phyloP scores from a whole-genome alignment of 2,797 vertebrate genomes.

The Myioborus miniatus region DNA sequence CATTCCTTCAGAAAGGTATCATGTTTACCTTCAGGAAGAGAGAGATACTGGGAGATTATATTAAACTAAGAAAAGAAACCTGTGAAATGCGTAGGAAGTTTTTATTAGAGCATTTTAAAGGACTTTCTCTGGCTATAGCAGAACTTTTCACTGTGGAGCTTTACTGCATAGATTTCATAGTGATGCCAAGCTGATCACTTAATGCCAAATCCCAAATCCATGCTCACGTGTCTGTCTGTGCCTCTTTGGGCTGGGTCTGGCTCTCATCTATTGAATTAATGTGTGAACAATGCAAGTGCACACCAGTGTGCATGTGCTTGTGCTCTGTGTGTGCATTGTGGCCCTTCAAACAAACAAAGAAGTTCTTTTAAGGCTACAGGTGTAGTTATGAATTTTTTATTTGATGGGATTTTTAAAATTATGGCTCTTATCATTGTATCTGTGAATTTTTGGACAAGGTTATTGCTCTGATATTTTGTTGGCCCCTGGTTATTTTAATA shows the following conservation, averaged over 20 bases:
- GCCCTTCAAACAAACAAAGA: neutral
- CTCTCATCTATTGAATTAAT: neutral
- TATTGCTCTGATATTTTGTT: neutral
- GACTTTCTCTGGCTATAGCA: neutral
- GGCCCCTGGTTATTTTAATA: neutral
- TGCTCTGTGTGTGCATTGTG: neutral
- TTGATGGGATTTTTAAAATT: neutral
- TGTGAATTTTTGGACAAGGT: neutral
- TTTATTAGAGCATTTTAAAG: neutral
- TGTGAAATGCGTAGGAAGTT: neutral
- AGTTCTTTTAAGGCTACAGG: neutral
- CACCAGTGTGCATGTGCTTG: fast-evolving
- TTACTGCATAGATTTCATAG: neutral
- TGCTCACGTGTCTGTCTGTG: fast-evolving
- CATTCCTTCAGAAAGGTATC: neutral
- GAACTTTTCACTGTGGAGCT: neutral
- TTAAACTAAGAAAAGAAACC: neutral
- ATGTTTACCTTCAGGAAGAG: neutral
- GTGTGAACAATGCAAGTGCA: neutral
- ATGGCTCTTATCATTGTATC: neutral
- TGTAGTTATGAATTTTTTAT: neutral
- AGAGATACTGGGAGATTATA: neutral
- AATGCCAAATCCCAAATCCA: neutral
- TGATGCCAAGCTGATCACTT: neutral
- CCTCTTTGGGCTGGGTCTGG: neutral